A percentile compares a stretch with the other conserved stretches of the same genome.
Evolutionary conservation across 2,797 vertebrate genomes (phyloP).

Genomic region (Sus cebifrons): DNA sequence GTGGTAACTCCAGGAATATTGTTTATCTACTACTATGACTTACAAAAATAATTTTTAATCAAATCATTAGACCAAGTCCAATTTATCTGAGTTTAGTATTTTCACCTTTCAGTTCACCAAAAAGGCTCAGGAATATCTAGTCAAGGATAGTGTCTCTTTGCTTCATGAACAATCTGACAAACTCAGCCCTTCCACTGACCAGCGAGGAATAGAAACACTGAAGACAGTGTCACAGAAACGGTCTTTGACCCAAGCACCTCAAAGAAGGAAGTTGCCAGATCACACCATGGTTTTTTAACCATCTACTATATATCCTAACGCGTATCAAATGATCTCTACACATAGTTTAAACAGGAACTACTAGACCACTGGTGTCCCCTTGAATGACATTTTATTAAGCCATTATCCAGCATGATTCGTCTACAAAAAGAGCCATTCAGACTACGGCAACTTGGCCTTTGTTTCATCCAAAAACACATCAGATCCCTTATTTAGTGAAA

Average conservation of each 20-base stretch:
- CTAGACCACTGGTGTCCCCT: neutral
- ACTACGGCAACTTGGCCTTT: neutral
- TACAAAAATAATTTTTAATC: neutral
- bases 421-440: neutral
- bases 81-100: slow-evolving; percentile 46
- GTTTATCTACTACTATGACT: neutral
- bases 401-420: neutral
- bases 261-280: neutral
- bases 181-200: neutral
- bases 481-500: neutral
- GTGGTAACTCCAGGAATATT: neutral
- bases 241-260: neutral
- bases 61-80: neutral
- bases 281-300: neutral
- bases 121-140: neutral
- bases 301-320: neutral
- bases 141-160: neutral
- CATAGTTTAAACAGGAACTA: neutral
- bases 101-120: slow-evolving; percentile 22
- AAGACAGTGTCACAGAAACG: neutral
- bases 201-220: neutral
- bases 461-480: neutral
- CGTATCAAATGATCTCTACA: neutral
- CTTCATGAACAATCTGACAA: neutral
- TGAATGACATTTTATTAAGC: neutral